phyloP scores from a whole-genome alignment of 1,140 invertebrate species.

The Polypedilum vanderplanki region DNA sequence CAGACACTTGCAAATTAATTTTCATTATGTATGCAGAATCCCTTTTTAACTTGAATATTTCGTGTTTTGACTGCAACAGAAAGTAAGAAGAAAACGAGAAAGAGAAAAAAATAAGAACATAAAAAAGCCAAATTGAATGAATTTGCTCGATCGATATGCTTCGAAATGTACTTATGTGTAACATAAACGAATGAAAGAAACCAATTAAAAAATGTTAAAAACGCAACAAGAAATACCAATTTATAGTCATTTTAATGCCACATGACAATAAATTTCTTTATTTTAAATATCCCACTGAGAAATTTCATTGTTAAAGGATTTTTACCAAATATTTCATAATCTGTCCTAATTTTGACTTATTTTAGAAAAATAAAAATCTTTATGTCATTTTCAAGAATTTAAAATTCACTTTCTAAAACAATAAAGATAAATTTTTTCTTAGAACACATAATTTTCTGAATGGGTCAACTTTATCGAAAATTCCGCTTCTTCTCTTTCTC shows the following conservation, averaged over 20 bases:
- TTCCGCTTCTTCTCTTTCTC: not conserved
- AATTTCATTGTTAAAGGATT: not conserved
- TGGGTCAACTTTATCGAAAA: slow-evolving; percentile 18
- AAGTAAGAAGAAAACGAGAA: not conserved
- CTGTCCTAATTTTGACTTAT: too few relatives aligned
- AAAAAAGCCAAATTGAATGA: slow-evolving; percentile 16
- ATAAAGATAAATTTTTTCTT: not conserved
- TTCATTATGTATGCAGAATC: slow-evolving; percentile 13
- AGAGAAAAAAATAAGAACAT: not conserved
- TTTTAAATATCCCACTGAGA: not conserved
- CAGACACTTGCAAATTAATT: slow-evolving; percentile 18
- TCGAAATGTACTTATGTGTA: not conserved
- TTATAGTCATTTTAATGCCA: slow-evolving; percentile 19
- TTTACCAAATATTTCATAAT: too few relatives aligned
- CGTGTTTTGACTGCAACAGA: slow-evolving; percentile 16
- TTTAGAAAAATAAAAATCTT: too few relatives aligned
- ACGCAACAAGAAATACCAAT: slow-evolving; percentile 17
- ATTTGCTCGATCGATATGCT: slow-evolving; percentile 5
- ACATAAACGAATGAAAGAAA: slow-evolving; percentile 8
- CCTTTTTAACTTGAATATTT: not conserved
- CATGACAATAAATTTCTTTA: slow-evolving; percentile 7
- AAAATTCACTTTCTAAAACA: too few relatives aligned
- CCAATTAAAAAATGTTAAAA: slow-evolving; percentile 14
- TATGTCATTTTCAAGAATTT: not conserved
- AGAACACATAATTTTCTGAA: not conserved